phyloP scores from a whole-genome alignment of 2,888 invertebrate genomes.

The Apocheima hispidaria region DNA sequence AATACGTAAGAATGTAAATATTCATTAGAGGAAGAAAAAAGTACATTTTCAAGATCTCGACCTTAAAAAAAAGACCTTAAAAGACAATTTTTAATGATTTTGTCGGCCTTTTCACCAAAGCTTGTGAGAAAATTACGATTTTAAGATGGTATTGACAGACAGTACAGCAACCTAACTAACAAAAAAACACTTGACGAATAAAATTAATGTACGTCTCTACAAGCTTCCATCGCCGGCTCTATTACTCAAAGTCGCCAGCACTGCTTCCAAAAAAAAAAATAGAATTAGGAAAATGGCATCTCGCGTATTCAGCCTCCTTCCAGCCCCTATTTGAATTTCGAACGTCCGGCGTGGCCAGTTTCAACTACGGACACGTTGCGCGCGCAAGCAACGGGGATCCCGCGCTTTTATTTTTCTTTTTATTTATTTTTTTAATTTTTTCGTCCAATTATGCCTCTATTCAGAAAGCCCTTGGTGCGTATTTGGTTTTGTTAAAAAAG shows the following conservation, averaged over 20 bases:
- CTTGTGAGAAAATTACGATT: no score
- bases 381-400: constrained; percentile 56
- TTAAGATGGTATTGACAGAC: no score
- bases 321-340: constrained; percentile 64
- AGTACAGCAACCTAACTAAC: no score
- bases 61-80: no score
- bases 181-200: no score
- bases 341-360: constrained; percentile 67
- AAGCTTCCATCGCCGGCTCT: no score
- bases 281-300: constrained; percentile 30
- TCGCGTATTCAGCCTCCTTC: constrained; percentile 40
- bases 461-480: constrained; percentile 63
- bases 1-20: no score
- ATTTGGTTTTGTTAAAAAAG: constrained; percentile 21
- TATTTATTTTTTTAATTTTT: constrained; percentile 50
- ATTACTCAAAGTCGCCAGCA: no score
- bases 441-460: constrained; percentile 47
- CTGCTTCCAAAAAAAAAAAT: constrained; percentile 32
- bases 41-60: no score
- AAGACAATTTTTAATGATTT: no score
- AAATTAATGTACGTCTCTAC: constrained; percentile 30
- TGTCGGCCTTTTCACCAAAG: not conserved
- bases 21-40: no score
- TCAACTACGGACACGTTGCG: constrained; percentile 62
- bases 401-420: constrained; percentile 48